Conservation (phyloP, 2,113 vertebrate species). For the Calidris pygmaea region DNA sequence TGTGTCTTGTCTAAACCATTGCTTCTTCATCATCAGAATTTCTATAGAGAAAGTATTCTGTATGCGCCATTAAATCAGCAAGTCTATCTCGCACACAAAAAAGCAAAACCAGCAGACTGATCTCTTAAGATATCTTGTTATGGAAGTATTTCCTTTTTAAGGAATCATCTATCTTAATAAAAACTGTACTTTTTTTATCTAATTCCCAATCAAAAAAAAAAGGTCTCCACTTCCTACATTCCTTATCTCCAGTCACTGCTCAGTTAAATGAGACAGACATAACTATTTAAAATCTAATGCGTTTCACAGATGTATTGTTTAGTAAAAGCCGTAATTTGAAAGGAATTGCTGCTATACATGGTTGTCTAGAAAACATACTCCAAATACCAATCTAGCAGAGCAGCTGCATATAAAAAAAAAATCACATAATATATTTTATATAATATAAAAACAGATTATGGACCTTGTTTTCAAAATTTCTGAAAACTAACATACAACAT, state of each 20-base stretch:
- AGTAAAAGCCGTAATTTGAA: background rate
- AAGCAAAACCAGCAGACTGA: background rate
- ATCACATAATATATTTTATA: background rate
- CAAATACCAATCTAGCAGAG: background rate
- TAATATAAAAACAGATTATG: background rate
- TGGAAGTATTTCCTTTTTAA: background rate
- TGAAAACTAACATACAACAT: background rate
- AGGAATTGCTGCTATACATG: background rate
- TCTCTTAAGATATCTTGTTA: background rate
- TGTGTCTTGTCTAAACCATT: background rate
- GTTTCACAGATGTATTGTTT: background rate
- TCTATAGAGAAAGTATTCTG: conserved; percentile 1
- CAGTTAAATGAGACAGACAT: background rate
- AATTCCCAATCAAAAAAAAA: background rate
- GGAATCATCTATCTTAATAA: background rate
- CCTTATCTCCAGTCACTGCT: background rate
- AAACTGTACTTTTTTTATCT: background rate
- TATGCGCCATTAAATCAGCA: conserved; percentile 20
- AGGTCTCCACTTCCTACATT: background rate
- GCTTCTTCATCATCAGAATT: conserved; percentile 16
- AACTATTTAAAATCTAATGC: background rate
- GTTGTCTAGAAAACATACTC: background rate
- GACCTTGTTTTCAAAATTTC: background rate
- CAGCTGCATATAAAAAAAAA: background rate
- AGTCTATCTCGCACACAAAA: background rate